Percentiles rank a stretch among this genome's conserved stretches.
phyloP scores from a whole-genome alignment of 2,888 invertebrate species.

The Glaucopsyche alexis region DNA sequence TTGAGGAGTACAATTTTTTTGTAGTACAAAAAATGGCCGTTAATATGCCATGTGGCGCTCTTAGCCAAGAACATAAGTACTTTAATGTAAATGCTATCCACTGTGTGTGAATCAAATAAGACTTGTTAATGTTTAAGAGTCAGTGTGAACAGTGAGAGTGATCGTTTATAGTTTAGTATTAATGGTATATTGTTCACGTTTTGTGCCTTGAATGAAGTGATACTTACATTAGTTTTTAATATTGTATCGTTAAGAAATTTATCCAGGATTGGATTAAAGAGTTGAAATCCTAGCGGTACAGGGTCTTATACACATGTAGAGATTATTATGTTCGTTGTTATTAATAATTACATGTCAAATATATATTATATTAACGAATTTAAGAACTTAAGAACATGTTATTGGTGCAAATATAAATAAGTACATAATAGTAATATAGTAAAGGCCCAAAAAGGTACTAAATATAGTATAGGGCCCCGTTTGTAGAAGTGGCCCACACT shows the following conservation, averaged over 20 bases:
- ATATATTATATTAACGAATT: too few relatives aligned
- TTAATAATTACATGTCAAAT: too few relatives aligned
- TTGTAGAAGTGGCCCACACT: not conserved
- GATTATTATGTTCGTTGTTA: too few relatives aligned
- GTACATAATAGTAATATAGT: not conserved
- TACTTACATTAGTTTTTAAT: conserved; percentile 43
- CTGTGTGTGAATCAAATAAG: conserved; percentile 54
- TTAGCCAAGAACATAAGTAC: conserved; percentile 29
- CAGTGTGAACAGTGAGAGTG: conserved; percentile 47
- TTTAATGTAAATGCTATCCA: conserved; percentile 30
- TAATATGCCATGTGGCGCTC: conserved; percentile 42
- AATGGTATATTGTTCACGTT: conserved; percentile 48
- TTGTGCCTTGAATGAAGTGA: conserved; percentile 65
- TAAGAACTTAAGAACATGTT: too few relatives aligned
- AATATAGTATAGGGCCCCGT: not conserved
- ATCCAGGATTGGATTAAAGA: conserved; percentile 14
- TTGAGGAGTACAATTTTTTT: conserved; percentile 34
- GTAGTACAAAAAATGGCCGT: conserved; percentile 36
- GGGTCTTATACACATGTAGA: not conserved
- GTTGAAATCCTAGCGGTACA: not conserved
- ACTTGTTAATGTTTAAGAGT: conserved; percentile 51
- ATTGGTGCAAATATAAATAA: not conserved
- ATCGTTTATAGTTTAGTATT: conserved; percentile 44
- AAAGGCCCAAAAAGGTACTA: not conserved
- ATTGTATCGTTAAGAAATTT: conserved; percentile 30